A percentile compares a stretch with the other conserved stretches of the same genome.
Evolutionary conservation across 2,113 vertebrate species (phyloP).

Genomic region (Neogobius melanostomus): DNA sequence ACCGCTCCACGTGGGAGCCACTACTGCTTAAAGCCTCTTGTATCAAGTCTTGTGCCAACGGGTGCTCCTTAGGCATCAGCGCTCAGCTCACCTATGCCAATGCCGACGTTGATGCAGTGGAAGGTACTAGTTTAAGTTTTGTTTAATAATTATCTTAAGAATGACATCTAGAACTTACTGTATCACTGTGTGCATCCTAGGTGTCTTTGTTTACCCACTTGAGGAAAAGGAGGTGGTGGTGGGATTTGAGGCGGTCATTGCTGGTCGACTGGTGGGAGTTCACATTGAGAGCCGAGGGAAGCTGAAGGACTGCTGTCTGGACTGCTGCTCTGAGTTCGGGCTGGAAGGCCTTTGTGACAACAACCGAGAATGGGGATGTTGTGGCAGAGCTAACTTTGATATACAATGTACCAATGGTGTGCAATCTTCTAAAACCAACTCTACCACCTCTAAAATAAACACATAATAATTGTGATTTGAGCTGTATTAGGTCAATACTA

Average conservation of each 20-base stretch:
- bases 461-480: no score
- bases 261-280: constrained; percentile 82
- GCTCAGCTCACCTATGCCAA: constrained; percentile 88
- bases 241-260: constrained; percentile 83
- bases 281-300: constrained; percentile 85
- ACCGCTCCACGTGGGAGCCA: constrained; percentile 87
- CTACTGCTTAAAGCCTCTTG: constrained; percentile 88
- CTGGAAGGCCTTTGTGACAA: constrained; percentile 72
- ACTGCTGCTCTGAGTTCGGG: constrained; percentile 71
- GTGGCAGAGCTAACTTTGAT: constrained; percentile 68
- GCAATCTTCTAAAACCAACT: neutral
- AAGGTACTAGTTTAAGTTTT: constrained; percentile 74
- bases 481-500: no score
- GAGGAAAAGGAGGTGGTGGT: constrained; percentile 91
- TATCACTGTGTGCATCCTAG: constrained; percentile 59
- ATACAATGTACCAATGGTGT: constrained; percentile 84
- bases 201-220: constrained; percentile 92
- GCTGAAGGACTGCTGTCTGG: constrained; percentile 83
- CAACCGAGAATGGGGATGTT: constrained; percentile 78
- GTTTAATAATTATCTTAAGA: neutral
- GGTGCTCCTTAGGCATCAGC: constrained; percentile 87
- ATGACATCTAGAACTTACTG: neutral
- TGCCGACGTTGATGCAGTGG: constrained; percentile 82
- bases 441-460: no score
- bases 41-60: constrained; percentile 90